These are phyloP conservation scores for Microcebus lehilahytsara DNA, from an alignment of 2,113 vertebrate species.

Conservation along the genomic window DNA sequence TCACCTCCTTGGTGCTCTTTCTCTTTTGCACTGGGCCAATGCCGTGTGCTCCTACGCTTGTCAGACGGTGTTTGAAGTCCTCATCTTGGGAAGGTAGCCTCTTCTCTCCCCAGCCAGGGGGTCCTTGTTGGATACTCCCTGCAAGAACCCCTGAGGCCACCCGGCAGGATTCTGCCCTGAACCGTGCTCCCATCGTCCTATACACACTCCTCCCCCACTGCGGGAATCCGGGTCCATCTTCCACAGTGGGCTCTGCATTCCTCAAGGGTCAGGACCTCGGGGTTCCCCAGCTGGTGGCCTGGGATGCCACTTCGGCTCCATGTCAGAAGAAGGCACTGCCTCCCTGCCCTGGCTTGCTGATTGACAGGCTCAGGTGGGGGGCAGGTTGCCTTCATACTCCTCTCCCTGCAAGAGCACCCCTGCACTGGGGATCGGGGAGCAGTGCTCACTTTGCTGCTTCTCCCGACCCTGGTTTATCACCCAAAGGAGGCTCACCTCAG, in stretches of 20 bases:
- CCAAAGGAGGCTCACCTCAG: background rate
- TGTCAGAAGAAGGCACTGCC: background rate
- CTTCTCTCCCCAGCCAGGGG: background rate
- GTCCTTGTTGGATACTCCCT: background rate
- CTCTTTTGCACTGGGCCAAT: background rate
- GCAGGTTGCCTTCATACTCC: background rate
- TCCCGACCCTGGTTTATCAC: background rate
- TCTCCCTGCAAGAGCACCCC: background rate
- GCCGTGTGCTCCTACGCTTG: background rate
- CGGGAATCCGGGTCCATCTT: background rate
- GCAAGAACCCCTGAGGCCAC: background rate
- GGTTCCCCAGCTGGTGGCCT: background rate
- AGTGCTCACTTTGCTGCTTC: background rate
- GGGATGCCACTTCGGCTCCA: background rate
- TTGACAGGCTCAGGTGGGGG: background rate
- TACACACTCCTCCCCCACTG: accelerated
- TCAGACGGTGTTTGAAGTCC: background rate
- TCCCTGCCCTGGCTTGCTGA: background rate
- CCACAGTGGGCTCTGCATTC: background rate
- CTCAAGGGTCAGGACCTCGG: background rate
- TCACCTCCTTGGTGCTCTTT: background rate
- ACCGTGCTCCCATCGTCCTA: background rate
- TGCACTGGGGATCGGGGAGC: background rate
- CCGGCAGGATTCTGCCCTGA: background rate
- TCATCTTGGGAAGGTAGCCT: background rate